Base-by-base conservation (phyloP, 2,888 invertebrate genomes). In the Leptopilina drosophilae region DNA sequence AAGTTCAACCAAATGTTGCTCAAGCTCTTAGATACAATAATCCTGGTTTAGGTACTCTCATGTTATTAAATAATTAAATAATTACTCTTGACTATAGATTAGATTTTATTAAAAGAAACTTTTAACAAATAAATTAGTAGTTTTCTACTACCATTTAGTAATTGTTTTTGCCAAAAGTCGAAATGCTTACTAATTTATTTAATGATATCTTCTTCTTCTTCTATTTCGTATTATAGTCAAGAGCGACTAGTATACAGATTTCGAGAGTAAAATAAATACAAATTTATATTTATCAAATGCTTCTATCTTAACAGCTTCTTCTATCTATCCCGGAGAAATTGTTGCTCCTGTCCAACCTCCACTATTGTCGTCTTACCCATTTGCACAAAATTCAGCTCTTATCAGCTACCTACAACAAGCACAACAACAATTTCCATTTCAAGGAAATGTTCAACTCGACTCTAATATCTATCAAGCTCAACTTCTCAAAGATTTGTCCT, bases 21-120 rank as follows among this genome's bases (percentile, higher is more conserved):
- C 85, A 88, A 6, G 89, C 89, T 4, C 82, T 90, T 14, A 86
- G 88, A 20, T 90, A 90, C 46, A 87, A 87, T 77, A 90, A 91
- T 85, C 91, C 90, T 15, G 89, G 90, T 53, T 81, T 90, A 67
- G 87, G 88, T 20, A 20, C 20, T 20, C 20, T 20, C 20, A 20
- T 20, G 20, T 20, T 1, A 20, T 20, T 20, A 20, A 20, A 20
- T 20, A 20, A 20, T 20, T 20, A 20, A 20, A 20, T 20, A 20
- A 1, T 20, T 1, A 20, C 20, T 20, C 20, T 20, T 20, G 20
- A 20, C 20, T 20, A 20, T 20, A 20, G 0, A 20, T 20, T 20
- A 20, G 20, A 20, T 20, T 20, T 20, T 20, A 20, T 20, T 20
- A 20, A 20, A 1, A 20, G 20, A 20, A 20, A 20, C 20, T 1